Conservation (phyloP, 1,140 invertebrate genomes). For the Heterodera schachtii region DNA sequence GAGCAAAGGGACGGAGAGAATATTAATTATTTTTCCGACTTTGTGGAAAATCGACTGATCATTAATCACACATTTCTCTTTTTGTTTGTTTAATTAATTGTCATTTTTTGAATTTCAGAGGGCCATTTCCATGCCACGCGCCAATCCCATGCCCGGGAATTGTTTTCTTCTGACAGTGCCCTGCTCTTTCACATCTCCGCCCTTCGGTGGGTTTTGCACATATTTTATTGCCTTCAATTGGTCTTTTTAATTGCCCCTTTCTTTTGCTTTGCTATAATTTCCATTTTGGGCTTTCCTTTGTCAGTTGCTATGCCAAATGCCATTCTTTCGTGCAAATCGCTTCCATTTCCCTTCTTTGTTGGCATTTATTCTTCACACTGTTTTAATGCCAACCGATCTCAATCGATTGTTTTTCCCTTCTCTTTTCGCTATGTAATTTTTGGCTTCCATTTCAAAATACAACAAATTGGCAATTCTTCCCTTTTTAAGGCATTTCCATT, state of each 20-base stretch:
- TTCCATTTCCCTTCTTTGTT: background rate
- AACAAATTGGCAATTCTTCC: too few relatives aligned
- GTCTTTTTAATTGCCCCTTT: background rate
- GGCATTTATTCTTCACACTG: background rate
- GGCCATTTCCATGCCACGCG: conserved; percentile 22
- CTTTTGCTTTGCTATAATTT: too few relatives aligned
- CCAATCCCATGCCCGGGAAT: conserved; percentile 33
- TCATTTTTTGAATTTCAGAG: conserved; percentile 3
- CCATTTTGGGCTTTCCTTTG: too few relatives aligned
- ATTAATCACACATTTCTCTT: too few relatives aligned
- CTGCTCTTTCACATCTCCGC: conserved; percentile 31
- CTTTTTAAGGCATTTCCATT: too few relatives aligned
- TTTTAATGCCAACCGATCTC: background rate
- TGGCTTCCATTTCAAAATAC: too few relatives aligned
- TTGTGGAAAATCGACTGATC: too few relatives aligned
- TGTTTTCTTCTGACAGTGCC: conserved; percentile 39
- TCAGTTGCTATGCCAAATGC: too few relatives aligned
- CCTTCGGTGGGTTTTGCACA: conserved; percentile 20
- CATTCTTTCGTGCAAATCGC: too few relatives aligned
- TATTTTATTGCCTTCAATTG: background rate
- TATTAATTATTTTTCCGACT: background rate
- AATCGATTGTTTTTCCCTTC: too few relatives aligned
- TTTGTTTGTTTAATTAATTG: too few relatives aligned
- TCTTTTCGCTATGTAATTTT: too few relatives aligned
- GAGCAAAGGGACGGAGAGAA: background rate